phyloP scores from a whole-genome alignment of 2,797 vertebrate species.

The Allobates femoralis region DNA sequence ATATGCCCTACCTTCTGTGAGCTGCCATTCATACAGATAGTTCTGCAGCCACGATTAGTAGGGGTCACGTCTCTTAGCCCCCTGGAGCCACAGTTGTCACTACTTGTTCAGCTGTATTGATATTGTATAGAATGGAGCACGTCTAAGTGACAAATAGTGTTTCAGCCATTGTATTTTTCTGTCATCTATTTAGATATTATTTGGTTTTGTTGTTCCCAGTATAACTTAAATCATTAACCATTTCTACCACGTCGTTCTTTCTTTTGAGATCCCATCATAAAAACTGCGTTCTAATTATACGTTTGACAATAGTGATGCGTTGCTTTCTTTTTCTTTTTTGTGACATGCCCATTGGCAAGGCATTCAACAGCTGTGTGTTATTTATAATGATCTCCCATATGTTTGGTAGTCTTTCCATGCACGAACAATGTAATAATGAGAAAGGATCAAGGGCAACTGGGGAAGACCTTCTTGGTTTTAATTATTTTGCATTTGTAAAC shows the following conservation, averaged over 20 bases:
- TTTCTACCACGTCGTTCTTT: conserved; percentile 1
- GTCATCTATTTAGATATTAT: neutral
- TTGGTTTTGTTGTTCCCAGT: neutral
- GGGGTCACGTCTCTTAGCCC: neutral
- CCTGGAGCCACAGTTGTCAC: neutral
- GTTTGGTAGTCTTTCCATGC: conserved; percentile 43
- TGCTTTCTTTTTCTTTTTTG: conserved; percentile 35
- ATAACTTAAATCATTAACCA: conserved; percentile 7
- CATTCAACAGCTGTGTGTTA: conserved; percentile 33
- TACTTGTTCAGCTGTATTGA: neutral
- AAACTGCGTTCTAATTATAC: conserved; percentile 5
- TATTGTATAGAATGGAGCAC: neutral
- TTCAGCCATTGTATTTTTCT: neutral
- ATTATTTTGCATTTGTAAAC: conserved; percentile 3
- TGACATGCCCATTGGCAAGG: conserved; percentile 34
- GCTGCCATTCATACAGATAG: too few species aligned
- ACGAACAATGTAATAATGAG: conserved; percentile 8
- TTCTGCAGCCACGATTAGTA: neutral
- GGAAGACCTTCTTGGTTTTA: conserved; percentile 39
- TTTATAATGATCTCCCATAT: conserved; percentile 40
- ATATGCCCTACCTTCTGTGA: too few species aligned
- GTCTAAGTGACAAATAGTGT: neutral
- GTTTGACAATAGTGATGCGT: conserved; percentile 23
- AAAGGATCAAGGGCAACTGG: conserved; percentile 54
- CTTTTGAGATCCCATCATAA: neutral